Evolutionary conservation across 1,140 invertebrate species (phyloP).

Genomic region (Drosophila lacertosa): DNA sequence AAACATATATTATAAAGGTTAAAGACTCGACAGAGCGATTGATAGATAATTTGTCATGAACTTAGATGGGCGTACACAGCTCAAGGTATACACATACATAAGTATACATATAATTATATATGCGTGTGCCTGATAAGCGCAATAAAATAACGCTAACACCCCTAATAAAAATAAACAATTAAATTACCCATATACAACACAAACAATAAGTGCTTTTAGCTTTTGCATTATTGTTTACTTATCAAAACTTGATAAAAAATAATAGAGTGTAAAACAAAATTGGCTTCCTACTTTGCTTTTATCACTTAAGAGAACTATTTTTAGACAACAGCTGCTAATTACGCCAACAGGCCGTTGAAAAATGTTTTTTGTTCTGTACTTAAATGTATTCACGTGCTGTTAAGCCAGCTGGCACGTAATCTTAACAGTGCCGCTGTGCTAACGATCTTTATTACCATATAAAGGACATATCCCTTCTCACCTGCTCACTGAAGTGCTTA

Average conservation of each 20-base stretch:
- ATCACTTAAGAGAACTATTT: constrained; percentile 5
- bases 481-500: no score
- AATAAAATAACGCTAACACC: constrained; percentile 26
- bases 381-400: background rate
- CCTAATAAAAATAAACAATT: constrained; percentile 26
- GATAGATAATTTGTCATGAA: constrained; percentile 15
- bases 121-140: constrained; percentile 22
- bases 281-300: background rate
- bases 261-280: background rate
- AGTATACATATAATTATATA: background rate
- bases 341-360: background rate
- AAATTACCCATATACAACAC: background rate
- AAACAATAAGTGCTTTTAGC: background rate
- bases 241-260: background rate
- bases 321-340: constrained; percentile 10
- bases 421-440: no score
- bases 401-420: no score
- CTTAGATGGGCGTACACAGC: constrained; percentile 13
- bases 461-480: no score
- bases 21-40: constrained; percentile 1
- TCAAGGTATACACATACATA: background rate
- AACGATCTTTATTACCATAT: no score
- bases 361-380: no score
- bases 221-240: background rate
- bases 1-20: constrained; percentile 4